Evolutionary conservation across 2,797 vertebrate species (phyloP).

Genomic region (Mormyrus hasselquistii): DNA sequence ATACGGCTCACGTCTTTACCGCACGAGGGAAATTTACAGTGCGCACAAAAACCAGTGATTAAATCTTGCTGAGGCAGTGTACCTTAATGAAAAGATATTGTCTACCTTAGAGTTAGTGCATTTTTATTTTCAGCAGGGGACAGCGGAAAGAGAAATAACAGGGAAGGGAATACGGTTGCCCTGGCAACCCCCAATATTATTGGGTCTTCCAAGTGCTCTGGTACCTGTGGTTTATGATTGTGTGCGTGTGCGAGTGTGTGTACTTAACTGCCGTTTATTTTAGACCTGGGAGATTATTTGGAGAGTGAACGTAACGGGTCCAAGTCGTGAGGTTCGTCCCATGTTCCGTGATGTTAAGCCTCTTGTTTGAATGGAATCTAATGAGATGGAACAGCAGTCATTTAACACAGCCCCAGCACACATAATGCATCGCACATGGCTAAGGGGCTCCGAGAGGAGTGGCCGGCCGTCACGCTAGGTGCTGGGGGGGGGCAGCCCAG

Average conservation of each 20-base stretch:
- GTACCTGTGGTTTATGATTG: not conserved
- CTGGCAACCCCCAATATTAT: not conserved
- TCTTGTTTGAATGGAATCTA: slow-evolving; percentile 43
- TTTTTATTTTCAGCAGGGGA: not conserved
- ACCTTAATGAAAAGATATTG: slow-evolving; percentile 1
- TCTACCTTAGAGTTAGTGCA: not conserved
- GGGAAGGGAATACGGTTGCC: not conserved
- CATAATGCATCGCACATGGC: slow-evolving; percentile 52
- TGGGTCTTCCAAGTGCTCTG: not conserved
- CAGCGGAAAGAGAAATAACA: not conserved
- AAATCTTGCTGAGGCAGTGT: not conserved
- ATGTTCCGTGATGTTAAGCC: slow-evolving; percentile 38
- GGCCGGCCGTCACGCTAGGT: slow-evolving; percentile 45
- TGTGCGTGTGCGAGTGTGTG: not conserved
- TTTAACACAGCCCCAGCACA: slow-evolving; percentile 51
- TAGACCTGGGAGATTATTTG: slow-evolving; percentile 35
- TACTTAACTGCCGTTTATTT: slow-evolving; percentile 11
- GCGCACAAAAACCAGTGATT: not conserved
- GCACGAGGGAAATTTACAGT: slow-evolving; percentile 30
- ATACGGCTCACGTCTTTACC: slow-evolving; percentile 37
- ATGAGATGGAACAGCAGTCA: slow-evolving; percentile 45
- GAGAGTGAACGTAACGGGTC: slow-evolving; percentile 32
- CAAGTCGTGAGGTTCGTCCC: slow-evolving; percentile 30
- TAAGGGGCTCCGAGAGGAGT: slow-evolving; percentile 46
- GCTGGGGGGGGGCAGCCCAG: slow-evolving; percentile 47